These are phyloP conservation scores for Alitta virens DNA, from an alignment of 2,888 invertebrate species.

Conservation along the genomic window DNA sequence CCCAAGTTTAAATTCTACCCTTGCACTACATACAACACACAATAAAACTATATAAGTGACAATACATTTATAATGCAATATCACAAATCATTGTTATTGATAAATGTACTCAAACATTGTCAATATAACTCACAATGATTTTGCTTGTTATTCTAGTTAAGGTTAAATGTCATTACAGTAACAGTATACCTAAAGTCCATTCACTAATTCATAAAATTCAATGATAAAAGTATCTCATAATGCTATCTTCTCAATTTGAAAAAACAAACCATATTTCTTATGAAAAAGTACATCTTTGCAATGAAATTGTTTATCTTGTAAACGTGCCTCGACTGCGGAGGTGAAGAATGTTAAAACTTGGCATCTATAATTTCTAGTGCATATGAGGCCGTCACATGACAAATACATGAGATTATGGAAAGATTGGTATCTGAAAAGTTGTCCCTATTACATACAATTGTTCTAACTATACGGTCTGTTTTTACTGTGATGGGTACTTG, in stretches of 20 bases:
- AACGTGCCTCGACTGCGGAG: too few relatives aligned
- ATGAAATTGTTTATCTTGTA: too few relatives aligned
- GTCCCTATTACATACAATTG: too few relatives aligned
- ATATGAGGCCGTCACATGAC: too few relatives aligned
- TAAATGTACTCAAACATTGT: slow-evolving; percentile 9
- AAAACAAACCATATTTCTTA: too few relatives aligned
- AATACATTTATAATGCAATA: slow-evolving; percentile 17
- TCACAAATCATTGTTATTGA: slow-evolving; percentile 19
- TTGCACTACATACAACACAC: slow-evolving; percentile 7
- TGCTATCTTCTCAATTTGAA: not conserved
- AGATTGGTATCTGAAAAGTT: too few relatives aligned
- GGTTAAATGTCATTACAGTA: slow-evolving; percentile 12
- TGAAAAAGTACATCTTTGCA: too few relatives aligned
- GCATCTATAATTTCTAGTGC: too few relatives aligned
- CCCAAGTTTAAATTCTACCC: slow-evolving; percentile 7
- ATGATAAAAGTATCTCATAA: not conserved
- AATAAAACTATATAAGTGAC: slow-evolving; percentile 13
- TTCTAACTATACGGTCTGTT: too few relatives aligned
- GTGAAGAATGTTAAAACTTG: too few relatives aligned
- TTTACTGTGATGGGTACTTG: too few relatives aligned
- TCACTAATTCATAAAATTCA: not conserved
- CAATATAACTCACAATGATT: slow-evolving; percentile 3
- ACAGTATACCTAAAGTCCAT: not conserved
- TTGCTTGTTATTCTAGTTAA: slow-evolving; percentile 7
- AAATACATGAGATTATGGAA: too few relatives aligned